A percentile compares a stretch with the other conserved stretches of the same genome.
Evolutionary conservation across 2,797 vertebrate genomes (phyloP).

Genomic region (Alosa sapidissima): DNA sequence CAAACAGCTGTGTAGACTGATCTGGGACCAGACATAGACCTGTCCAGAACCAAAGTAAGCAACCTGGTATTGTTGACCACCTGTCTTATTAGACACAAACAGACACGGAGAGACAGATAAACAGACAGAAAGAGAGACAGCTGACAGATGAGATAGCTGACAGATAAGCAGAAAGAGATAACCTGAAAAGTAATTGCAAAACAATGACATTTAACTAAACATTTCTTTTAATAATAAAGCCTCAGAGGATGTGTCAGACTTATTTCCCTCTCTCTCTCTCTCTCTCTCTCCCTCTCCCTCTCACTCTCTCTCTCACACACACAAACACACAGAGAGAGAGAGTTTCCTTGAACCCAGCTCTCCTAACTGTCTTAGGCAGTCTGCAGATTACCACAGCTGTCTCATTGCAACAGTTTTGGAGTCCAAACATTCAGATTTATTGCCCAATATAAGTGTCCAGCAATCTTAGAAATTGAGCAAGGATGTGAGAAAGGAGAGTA

Average conservation of each 20-base stretch:
- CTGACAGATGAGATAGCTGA: too few relatives aligned
- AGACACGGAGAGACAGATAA: not conserved
- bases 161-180: not conserved
- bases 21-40: not conserved
- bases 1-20: constrained; percentile 1
- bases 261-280: constrained; percentile 15
- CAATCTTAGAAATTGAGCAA: constrained; percentile 25
- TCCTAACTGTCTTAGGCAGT: not conserved
- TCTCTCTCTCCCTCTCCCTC: constrained; percentile 26
- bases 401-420: constrained; percentile 24
- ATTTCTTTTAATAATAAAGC: not conserved
- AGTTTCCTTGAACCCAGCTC: not conserved
- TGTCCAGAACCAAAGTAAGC: not conserved
- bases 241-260: not conserved
- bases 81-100: not conserved
- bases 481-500: not conserved
- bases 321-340: not conserved
- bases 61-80: not conserved
- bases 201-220: not conserved
- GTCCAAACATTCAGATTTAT: constrained; percentile 35
- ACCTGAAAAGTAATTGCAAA: not conserved
- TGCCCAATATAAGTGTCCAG: constrained; percentile 27
- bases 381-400: constrained; percentile 24
- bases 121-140: not conserved
- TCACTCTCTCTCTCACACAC: not conserved